phyloP scores from a whole-genome alignment of 2,888 invertebrate species.

The Patella ulyssiponensis region DNA sequence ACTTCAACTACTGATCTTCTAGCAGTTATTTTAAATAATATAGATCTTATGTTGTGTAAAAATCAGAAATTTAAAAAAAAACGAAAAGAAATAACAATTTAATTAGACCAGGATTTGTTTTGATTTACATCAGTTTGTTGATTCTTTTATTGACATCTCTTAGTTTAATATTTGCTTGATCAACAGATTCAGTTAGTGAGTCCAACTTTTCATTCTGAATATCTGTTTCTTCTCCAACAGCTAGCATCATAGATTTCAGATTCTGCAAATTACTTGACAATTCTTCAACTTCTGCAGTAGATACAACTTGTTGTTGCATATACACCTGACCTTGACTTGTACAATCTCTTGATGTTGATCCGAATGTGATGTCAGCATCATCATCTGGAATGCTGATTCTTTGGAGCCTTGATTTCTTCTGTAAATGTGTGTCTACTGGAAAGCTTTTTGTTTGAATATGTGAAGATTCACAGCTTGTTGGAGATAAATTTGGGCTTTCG shows the following conservation, averaged over 20 bases:
- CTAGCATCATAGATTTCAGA: conserved; percentile 52
- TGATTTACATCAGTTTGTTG: conserved; percentile 30
- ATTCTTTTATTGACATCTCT: conserved; percentile 39
- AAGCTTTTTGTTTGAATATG: not conserved
- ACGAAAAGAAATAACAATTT: no score
- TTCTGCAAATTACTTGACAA: conserved; percentile 45
- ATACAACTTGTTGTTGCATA: conserved; percentile 37
- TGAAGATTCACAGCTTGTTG: not conserved
- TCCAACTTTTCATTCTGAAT: conserved; percentile 49
- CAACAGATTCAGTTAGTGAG: conserved; percentile 46
- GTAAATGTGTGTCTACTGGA: not conserved
- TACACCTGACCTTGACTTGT: conserved; percentile 12
- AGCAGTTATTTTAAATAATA: no score
- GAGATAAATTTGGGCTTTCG: not conserved
- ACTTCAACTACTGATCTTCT: no score
- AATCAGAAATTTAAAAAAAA: no score
- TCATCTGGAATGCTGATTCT: not conserved
- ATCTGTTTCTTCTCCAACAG: conserved; percentile 46
- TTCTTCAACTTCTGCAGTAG: conserved; percentile 50
- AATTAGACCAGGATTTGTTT: no score
- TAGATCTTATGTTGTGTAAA: no score
- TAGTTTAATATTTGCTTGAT: conserved; percentile 47
- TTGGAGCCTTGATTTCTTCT: not conserved
- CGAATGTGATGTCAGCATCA: not conserved
- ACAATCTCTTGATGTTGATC: not conserved